Evolutionary conservation across 1,140 invertebrate genomes (phyloP).

Genomic region (Aporrectodea caliginosa): DNA sequence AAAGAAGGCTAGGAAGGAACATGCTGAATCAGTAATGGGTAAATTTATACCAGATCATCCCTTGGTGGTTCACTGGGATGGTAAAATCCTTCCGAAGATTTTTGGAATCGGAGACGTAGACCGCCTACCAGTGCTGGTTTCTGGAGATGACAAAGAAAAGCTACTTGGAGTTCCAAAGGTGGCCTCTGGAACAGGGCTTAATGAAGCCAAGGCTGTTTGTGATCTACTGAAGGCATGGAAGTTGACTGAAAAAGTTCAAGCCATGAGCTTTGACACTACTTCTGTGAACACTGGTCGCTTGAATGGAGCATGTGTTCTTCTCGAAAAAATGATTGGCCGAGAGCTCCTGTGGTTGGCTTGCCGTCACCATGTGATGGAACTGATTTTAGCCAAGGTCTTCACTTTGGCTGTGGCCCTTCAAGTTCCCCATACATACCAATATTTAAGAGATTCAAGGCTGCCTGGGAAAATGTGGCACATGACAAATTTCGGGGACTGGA

Average conservation of each 20-base stretch:
- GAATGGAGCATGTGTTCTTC: not conserved
- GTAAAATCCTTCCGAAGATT: no score
- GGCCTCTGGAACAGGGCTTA: no score
- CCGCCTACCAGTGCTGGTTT: no score
- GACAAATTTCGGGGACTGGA: not conserved
- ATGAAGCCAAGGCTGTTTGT: no score
- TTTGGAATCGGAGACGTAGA: no score
- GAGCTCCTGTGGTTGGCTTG: not conserved
- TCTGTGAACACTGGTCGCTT: not conserved
- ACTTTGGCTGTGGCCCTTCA: not conserved
- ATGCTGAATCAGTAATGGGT: no score
- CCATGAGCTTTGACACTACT: not conserved
- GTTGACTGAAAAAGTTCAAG: not conserved
- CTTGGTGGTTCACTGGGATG: no score
- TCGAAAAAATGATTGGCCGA: not conserved
- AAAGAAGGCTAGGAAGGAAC: no score
- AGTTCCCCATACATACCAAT: not conserved
- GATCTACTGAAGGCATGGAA: not conserved
- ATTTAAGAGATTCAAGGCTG: not conserved
- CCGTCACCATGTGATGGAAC: not conserved
- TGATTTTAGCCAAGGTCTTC: not conserved
- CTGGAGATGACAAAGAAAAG: no score
- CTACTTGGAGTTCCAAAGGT: no score
- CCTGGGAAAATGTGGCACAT: not conserved
- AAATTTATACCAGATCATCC: no score